Conservation (phyloP, 2,888 invertebrate genomes). For the Drosophila stalkeri region DNA sequence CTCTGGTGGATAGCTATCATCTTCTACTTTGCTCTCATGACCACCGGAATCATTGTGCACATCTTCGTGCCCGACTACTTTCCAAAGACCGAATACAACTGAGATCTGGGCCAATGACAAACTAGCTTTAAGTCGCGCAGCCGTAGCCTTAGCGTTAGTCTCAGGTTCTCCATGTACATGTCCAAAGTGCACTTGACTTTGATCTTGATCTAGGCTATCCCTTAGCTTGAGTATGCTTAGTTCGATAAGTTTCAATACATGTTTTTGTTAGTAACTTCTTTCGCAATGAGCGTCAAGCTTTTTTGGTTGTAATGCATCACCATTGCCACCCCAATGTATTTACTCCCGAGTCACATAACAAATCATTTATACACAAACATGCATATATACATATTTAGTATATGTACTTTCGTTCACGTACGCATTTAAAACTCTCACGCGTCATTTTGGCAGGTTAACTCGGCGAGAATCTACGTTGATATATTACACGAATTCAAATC, state of each 20-base stretch:
- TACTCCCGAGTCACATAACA: background rate
- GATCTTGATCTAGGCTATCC: constrained; percentile 29
- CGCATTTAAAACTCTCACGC: background rate
- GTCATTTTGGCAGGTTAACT: background rate
- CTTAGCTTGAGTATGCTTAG: constrained; percentile 9
- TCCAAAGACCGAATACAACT: constrained; percentile 83
- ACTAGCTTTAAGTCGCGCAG: constrained; percentile 40
- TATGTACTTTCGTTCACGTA: background rate
- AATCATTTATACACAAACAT: too few relatives aligned
- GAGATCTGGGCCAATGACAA: constrained; percentile 11
- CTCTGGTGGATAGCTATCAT: constrained; percentile 93
- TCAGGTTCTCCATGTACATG: constrained; percentile 38
- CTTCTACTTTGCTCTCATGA: constrained; percentile 89
- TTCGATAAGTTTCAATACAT: constrained; percentile 2
- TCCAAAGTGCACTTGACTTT: constrained; percentile 64
- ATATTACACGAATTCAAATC: background rate
- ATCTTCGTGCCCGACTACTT: constrained; percentile 88
- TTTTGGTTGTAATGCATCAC: background rate
- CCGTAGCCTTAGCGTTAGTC: constrained; percentile 34
- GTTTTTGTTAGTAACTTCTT: background rate
- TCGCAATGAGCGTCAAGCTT: background rate
- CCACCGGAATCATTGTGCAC: constrained; percentile 90
- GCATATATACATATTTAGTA: background rate
- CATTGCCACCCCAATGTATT: background rate
- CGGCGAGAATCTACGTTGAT: background rate